Evolutionary conservation across 23 tunicate genomes (phyloP), one percentile per base, ranked within the genome.

Genomic region (Trididemnum clinides): DNA sequence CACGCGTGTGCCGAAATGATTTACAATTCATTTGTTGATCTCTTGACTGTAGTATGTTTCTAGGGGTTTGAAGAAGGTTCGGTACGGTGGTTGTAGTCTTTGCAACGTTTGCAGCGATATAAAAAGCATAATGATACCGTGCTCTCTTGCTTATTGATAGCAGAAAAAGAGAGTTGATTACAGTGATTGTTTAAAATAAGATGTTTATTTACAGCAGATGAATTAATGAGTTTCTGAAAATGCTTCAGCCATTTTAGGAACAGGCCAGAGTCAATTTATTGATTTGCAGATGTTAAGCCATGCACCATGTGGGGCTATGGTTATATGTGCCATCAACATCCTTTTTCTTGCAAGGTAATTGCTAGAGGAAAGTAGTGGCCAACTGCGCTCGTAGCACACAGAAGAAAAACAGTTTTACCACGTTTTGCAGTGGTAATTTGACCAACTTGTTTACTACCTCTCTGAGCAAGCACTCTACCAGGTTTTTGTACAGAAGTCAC

Each of bases 51-150:
- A 74, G 38, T 12, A 74, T 7, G 57, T 37, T 27, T 74, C 38
- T 2, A 74, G 38, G 2, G 80, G 57, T 2, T 57, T 57, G 38
- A 74, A 74, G 20, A 74, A 37, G 36, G 80, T 36, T 27, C 23
- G 20, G 22, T 74, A 57, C 23, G 38, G 57, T 25, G 80, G 80
- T 37, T 74, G 58, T 23, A 74, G 22, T 7, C 32, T 28, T 4
- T 74, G 80, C 15, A 57, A 74, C 5, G 57, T 35, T 22, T 74
- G 57, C 5, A 57, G 80, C 2, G 80, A 57, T 19, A 74, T 74
- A 2, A 57, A 36, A 22, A 74, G 34, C 80, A 74, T 74, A 2
- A 74, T 38, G 57, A 74, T 74, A 36, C 80, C 80, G 7, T 74
- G 19, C 4, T 36, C 34, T 15, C 80, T 15, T 19, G 80, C 80